Evolutionary conservation across 2,113 vertebrate genomes (phyloP), one percentile per base, ranked within the genome.

Genomic region (Calyptomena viridis): DNA sequence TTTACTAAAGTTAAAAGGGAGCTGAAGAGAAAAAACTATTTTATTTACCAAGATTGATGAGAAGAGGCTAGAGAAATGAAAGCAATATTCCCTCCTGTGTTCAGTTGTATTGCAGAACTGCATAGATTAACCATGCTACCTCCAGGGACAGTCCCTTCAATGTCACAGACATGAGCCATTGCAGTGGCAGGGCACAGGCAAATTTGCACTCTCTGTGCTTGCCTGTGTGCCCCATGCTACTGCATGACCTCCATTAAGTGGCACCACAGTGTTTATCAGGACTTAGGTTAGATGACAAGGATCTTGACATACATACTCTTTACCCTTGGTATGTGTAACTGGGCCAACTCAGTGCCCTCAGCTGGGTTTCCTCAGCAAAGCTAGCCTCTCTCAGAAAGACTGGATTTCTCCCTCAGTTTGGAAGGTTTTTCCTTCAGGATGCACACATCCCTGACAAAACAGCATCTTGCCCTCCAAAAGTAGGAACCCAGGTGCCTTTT

Each of bases 1-100:
- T 90, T 87, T 92, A 66, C 56, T 74, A 55, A 59, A 81, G 37
- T 40, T 47, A 88, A 89, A 77, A 66, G 44, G 63, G 56, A 53
- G 68, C 33, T 68, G 76, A 86, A 74, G 35, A 75, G 47, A 63
- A 84, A 89, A 83, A 63, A 3, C 52, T 52, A 55, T 81, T n/a
- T 87, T 94, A 69, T 81, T 93, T 96, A 76, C 78, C 59, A 69
- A 77, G 75, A 88, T 9, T 58, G 63, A 86, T 76, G 67, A 69
- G 44, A 76, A 86, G 50, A 92, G 50, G 33, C 72, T 80, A 37
- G 63, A 80, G 50, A 88, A 95, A 93, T 71, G 46, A 93, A 90
- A 77, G 72, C 21, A 49, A 37, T 77, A 88, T 77, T 80, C 50
- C 40, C 31, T 56, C 20, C 50, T 58, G 55, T 35, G 55, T 79